Evolutionary conservation across 2,797 vertebrate species (phyloP), one percentile per base, ranked within the genome.

Genomic region (Liparis tanakae): DNA sequence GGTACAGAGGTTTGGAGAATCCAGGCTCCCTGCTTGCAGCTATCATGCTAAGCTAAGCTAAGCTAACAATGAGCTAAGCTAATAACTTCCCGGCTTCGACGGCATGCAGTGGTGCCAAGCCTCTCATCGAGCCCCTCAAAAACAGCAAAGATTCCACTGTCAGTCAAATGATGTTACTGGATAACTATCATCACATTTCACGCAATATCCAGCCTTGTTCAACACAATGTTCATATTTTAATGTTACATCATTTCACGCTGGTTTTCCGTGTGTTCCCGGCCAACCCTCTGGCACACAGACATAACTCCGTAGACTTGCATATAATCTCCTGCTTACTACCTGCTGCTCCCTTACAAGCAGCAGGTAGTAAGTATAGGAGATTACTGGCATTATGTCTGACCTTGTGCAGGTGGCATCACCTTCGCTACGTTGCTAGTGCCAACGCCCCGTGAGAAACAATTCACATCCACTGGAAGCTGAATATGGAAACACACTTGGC

Each of bases 251-350:
- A 9, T 43, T 30, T 54, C 30, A 14, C 20, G 14, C 69, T 22
- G 33, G n/a, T 20, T 20, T 55, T 56, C 41, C 37, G 55, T 44
- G 22, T 43, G 13, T 44, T 62, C 60, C 33, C 25, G 41, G 30
- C 60, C 25, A 25, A 18, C 48, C 54, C 39, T 50, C 46, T 48
- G 34, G 62, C 66, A 50, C 51, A 12, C 3, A 1, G 67, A 25
- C 54, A 12, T 15, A 18, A 41, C 55, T 59, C 55, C 60, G 44
- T 14, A 46, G 44, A 36, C 62, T 63, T 2, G 18, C 67, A 71
- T 51, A 37, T 61, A 72, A 78, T 81, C 62, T 72, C 41, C 70
- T 69, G 34, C 56, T 81, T 82, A 82, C 64, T 72, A 81, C 85
- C 74, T 80, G 81, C 64, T 65, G 83, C 56, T 85, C 14, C 15